Evolutionary conservation across 2,113 vertebrate genomes (phyloP).

Genomic region (Danio rerio): GRCz12tu NC_133199.1:42081001-42081500

Average conservation of each 20-base stretch:
- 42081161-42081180: slow-evolving; percentile 39
- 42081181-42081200: slow-evolving; percentile 57
- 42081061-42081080: slow-evolving; percentile 87
- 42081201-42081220: slow-evolving; percentile 70
- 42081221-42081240: slow-evolving; percentile 60
- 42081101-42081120: slow-evolving; percentile 91
- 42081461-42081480: slow-evolving; percentile 75
- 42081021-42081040: slow-evolving; percentile 42
- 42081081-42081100: slow-evolving; percentile 89
- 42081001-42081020: slow-evolving; percentile 41
- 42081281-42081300: slow-evolving; percentile 73
- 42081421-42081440: slow-evolving; percentile 92
- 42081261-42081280: slow-evolving; percentile 72
- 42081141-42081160: slow-evolving; percentile 61
- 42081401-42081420: slow-evolving; percentile 90
- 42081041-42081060: slow-evolving; percentile 60
- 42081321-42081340: slow-evolving; percentile 53
- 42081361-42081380: slow-evolving; percentile 72
- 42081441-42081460: slow-evolving; percentile 89
- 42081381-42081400: slow-evolving; percentile 74
- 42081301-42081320: slow-evolving; percentile 71
- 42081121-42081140: slow-evolving; percentile 81
- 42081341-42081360: slow-evolving; percentile 60
- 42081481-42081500: slow-evolving; percentile 46
- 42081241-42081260: slow-evolving; percentile 57